Evolutionary conservation across 2,888 invertebrate species (phyloP).

Genomic region (Cryptocephalus moraei): DNA sequence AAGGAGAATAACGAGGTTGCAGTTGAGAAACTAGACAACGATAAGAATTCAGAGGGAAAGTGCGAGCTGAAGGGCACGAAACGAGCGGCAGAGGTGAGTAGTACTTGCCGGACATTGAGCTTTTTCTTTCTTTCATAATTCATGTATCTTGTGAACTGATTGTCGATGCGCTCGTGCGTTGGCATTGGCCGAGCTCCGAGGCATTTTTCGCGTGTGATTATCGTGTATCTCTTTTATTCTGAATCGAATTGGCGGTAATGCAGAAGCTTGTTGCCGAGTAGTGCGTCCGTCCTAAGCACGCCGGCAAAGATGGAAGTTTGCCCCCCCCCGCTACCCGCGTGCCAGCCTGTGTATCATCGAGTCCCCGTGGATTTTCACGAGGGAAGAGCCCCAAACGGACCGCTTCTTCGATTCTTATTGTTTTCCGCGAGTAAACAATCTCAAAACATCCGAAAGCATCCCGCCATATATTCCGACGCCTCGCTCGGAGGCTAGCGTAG

Average conservation of each 20-base stretch:
- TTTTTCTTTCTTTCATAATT: slow-evolving; percentile 4
- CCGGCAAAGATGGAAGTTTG: slow-evolving; percentile 10
- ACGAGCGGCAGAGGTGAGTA: slow-evolving; percentile 77
- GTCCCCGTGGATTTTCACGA: too few species aligned
- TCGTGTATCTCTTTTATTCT: too few species aligned
- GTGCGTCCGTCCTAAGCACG: slow-evolving; percentile 14
- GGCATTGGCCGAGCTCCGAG: neutral
- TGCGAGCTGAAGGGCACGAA: slow-evolving; percentile 79
- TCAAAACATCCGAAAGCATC: slow-evolving; percentile 20
- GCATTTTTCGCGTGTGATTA: too few species aligned
- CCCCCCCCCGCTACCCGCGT: neutral
- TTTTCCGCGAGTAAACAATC: too few species aligned
- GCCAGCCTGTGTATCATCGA: too few species aligned
- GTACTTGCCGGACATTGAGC: slow-evolving; percentile 6
- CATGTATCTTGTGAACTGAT: neutral
- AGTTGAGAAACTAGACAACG: slow-evolving; percentile 71
- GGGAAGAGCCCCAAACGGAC: too few species aligned
- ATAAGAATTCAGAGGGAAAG: slow-evolving; percentile 67
- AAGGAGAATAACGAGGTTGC: slow-evolving; percentile 81
- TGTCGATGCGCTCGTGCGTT: neutral
- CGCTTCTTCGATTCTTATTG: too few species aligned
- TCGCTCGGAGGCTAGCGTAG: slow-evolving; percentile 33
- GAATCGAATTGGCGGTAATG: neutral
- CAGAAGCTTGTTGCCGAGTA: slow-evolving; percentile 31
- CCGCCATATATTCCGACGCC: slow-evolving; percentile 30